Base-by-base conservation (phyloP, 2,888 invertebrate species). In the Cantharis rufa region DNA sequence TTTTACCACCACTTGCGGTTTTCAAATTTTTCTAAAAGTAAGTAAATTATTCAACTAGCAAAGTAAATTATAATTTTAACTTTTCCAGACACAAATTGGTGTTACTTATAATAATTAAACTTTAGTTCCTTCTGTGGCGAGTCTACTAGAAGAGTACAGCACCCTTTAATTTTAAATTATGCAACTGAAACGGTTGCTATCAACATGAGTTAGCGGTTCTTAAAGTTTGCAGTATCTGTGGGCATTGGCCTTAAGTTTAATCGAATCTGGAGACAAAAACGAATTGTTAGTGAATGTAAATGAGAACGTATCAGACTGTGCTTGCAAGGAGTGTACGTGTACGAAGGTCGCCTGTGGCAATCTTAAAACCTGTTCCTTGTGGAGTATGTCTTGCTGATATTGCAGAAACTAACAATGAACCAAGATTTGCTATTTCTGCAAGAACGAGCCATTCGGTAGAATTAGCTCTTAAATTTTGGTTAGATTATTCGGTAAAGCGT, bases 181-280 rank as follows among this genome's bases (percentile, higher is more conserved):
- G 48, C 48, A 48, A 24, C 21, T 66, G 24, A 66, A 66, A 66
- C 64, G 64, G 64, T 66, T n/a, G 64, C 21, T 66, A 66, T 77
- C 76, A 72, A 72, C 75, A 74, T 77, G 80, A 79, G 77, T 80
- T 81, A 80, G 79, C 70, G 78, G 79, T 77, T 79, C 72, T 78
- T 77, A 74, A 79, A 78, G 75, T 75, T 78, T 73, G 70, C 79
- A 72, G 74, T 82, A 78, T 82, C 82, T 83, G 80, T 83, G 83
- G 83, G 82, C 84, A 84, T 80, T 83, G 83, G 84, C 84, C 84
- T 83, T 79, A 81, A 82, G 80, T 82, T 83, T 82, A 84, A 83
- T 83, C 83, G 82, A 81, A 83, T 83, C 82, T 80, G 82, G 83
- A 84, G 83, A 84, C 83, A 84, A 83, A 83, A 84, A 83, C 83